Conservation (phyloP, 1,140 invertebrate species). For the Galleria mellonella region DNA sequence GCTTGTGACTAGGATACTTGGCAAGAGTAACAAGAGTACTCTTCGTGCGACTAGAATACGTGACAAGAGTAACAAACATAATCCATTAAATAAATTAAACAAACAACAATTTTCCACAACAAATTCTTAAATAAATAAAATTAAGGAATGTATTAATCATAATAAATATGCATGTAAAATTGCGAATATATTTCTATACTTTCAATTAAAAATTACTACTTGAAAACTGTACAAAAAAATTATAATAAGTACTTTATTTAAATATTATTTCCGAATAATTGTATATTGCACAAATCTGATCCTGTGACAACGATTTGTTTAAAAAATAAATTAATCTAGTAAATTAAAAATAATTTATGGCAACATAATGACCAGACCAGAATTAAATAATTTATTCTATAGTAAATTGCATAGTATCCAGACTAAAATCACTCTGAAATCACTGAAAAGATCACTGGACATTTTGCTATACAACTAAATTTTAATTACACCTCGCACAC, state of each 20-base stretch:
- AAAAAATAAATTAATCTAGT: constrained; percentile 11
- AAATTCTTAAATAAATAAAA: constrained; percentile 30
- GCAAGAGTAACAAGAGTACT: constrained; percentile 33
- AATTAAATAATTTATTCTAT: too few relatives aligned
- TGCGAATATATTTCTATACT: constrained; percentile 1
- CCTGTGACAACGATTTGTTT: constrained; percentile 17
- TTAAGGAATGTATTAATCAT: constrained; percentile 54
- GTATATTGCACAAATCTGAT: constrained; percentile 53
- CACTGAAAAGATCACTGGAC: too few relatives aligned
- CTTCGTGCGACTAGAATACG: constrained; percentile 2
- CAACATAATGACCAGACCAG: constrained; percentile 8
- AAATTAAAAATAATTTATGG: constrained; percentile 8
- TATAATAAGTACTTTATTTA: too few relatives aligned
- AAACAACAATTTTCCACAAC: constrained; percentile 53
- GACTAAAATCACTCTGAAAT: too few relatives aligned
- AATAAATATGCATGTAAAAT: constrained; percentile 15
- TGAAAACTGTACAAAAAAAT: too few relatives aligned
- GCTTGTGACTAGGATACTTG: neutral
- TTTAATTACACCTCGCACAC: too few relatives aligned
- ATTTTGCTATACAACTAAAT: too few relatives aligned
- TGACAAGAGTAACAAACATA: constrained; percentile 30
- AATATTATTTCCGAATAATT: neutral
- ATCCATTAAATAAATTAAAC: constrained; percentile 35
- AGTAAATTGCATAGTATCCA: too few relatives aligned
- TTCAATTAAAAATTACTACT: neutral